phyloP scores from a whole-genome alignment of 2,113 vertebrate genomes.

The Erythrolamprus reginae region DNA sequence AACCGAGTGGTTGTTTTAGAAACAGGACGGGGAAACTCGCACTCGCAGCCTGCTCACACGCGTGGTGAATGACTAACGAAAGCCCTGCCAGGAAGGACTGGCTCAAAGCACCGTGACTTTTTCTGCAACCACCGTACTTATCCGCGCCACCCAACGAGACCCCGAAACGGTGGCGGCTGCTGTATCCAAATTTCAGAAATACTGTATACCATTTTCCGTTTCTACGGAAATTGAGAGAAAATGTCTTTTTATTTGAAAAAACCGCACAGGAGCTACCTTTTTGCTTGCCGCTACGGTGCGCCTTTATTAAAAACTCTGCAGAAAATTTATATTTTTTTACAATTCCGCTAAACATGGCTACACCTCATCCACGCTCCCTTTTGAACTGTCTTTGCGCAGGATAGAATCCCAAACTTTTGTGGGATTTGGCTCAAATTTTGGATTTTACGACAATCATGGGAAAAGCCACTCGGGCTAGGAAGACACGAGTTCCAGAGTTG shows the following conservation, averaged over 20 bases:
- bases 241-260: neutral
- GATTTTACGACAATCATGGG: neutral
- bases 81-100: neutral
- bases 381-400: no score
- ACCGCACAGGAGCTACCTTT: neutral
- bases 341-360: neutral
- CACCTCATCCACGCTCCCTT: no score
- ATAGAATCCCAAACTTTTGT: neutral
- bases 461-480: neutral
- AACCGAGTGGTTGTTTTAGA: constrained; percentile 22
- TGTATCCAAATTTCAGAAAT: neutral
- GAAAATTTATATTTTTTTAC: neutral
- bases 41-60: fast-evolving
- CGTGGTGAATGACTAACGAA: neutral
- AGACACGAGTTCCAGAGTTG: neutral
- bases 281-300: neutral
- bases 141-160: neutral
- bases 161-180: no score
- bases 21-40: neutral
- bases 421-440: neutral
- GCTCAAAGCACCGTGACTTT: neutral
- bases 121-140: neutral
- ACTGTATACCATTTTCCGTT: neutral
- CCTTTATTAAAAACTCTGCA: neutral
- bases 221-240: no score